Conservation (phyloP, 1,140 invertebrate species). For the Orchesella cincta region DNA sequence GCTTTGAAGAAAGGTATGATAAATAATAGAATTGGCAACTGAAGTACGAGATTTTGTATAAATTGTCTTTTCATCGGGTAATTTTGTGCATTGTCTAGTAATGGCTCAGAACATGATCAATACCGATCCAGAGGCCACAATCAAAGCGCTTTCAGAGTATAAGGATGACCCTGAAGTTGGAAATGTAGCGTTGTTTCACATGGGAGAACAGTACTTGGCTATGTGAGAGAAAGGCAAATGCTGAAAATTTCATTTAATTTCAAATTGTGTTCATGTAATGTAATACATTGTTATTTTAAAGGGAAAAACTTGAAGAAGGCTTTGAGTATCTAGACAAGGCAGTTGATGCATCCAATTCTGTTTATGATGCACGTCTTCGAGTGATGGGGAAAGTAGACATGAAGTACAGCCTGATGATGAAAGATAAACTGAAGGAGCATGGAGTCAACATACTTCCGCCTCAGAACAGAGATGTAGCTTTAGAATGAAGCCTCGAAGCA, state of each 20-base stretch:
- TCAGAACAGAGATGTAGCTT: not conserved
- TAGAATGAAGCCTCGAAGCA: not conserved
- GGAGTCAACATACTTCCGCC: not conserved
- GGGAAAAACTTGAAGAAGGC: not conserved
- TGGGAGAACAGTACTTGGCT: not conserved
- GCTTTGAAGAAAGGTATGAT: not conserved
- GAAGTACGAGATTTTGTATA: no score
- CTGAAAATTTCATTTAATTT: not conserved
- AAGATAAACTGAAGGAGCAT: not conserved
- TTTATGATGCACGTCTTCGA: not conserved
- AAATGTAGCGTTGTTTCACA: not conserved
- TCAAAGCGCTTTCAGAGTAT: not conserved
- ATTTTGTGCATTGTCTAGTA: not conserved
- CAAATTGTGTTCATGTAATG: not conserved
- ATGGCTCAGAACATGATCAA: not conserved
- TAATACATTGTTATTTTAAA: not conserved
- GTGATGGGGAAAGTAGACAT: not conserved
- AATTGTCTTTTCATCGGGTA: no score
- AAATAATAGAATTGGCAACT: no score
- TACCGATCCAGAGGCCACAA: not conserved
- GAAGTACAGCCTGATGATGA: not conserved
- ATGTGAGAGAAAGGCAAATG: not conserved
- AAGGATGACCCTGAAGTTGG: not conserved
- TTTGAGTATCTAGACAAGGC: not conserved
- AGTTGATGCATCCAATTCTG: not conserved